Conservation (phyloP, 2,797 vertebrate species). For the Gadopsis bispinosus region DNA sequence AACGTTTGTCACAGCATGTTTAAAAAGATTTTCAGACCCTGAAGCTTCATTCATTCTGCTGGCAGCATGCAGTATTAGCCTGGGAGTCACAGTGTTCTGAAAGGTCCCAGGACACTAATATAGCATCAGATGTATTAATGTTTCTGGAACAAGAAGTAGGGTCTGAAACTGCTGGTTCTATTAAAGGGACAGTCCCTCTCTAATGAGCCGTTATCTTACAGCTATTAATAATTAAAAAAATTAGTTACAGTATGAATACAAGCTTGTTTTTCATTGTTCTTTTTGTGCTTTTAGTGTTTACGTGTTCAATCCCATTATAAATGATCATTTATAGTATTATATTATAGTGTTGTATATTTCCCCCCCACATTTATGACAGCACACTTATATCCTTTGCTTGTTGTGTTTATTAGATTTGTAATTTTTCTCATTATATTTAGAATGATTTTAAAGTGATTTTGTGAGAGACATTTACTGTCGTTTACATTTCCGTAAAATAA, state of each 20-base stretch:
- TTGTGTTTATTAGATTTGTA: not conserved
- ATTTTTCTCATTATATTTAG: not conserved
- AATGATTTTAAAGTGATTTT: not conserved
- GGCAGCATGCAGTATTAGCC: conserved; percentile 3
- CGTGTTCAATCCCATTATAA: not conserved
- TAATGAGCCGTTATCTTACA: conserved; percentile 8
- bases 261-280: not conserved
- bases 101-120: conserved; percentile 27
- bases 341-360: too few relatives aligned
- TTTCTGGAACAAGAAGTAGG: conserved; percentile 32
- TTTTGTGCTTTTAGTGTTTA: not conserved
- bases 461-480: not conserved
- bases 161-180: conserved; percentile 15
- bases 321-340: not conserved
- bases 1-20: not conserved
- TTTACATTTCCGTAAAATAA: not conserved
- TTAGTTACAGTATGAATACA: not conserved
- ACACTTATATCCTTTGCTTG: not conserved
- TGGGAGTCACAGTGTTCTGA: conserved; percentile 27
- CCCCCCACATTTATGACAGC: too few relatives aligned
- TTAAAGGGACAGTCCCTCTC: conserved; percentile 20
- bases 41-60: conserved; percentile 1
- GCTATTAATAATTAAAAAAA: conserved; percentile 1
- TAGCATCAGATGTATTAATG: conserved; percentile 38
- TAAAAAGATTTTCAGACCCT: not conserved